Conservation (phyloP, 1,140 invertebrate species). For the Rhagoletis zephyria region DNA sequence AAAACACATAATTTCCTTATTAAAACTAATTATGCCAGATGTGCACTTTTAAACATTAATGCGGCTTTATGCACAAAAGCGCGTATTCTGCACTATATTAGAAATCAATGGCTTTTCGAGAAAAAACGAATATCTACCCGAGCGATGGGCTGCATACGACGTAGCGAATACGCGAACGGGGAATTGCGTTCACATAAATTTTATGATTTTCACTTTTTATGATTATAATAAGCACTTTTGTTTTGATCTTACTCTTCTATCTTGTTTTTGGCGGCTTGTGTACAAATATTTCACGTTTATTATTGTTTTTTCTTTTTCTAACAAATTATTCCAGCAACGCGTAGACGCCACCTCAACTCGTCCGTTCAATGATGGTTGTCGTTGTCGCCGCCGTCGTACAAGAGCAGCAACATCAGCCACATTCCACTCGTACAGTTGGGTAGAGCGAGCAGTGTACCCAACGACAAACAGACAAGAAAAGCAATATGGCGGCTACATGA, state of each 20-base stretch:
- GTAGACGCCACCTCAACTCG: neutral
- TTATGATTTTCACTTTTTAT: neutral
- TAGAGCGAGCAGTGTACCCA: slow-evolving; percentile 51
- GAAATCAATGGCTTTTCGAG: slow-evolving; percentile 52
- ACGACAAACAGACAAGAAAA: slow-evolving; percentile 57
- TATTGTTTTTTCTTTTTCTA: slow-evolving; percentile 72
- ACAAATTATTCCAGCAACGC: slow-evolving; percentile 63
- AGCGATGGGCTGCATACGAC: neutral
- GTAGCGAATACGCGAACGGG: neutral
- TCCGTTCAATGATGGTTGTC: slow-evolving; percentile 10
- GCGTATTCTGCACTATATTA: no score
- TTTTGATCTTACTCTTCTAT: slow-evolving; percentile 46
- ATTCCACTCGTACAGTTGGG: slow-evolving; percentile 25
- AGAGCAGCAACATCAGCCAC: neutral
- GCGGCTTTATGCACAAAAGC: neutral
- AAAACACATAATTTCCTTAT: no score
- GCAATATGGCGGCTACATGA: slow-evolving; percentile 57
- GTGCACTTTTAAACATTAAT: no score
- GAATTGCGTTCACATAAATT: neutral
- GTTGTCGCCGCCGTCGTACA: slow-evolving; percentile 4
- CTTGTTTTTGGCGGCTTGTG: slow-evolving; percentile 48
- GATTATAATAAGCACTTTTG: slow-evolving; percentile 36
- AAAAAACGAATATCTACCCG: neutral
- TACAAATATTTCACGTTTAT: slow-evolving; percentile 61
- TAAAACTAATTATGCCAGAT: no score